These are phyloP conservation scores for Elgaria multicarinata DNA, from an alignment of 2,113 vertebrate genomes.

Conservation along the genomic window DNA sequence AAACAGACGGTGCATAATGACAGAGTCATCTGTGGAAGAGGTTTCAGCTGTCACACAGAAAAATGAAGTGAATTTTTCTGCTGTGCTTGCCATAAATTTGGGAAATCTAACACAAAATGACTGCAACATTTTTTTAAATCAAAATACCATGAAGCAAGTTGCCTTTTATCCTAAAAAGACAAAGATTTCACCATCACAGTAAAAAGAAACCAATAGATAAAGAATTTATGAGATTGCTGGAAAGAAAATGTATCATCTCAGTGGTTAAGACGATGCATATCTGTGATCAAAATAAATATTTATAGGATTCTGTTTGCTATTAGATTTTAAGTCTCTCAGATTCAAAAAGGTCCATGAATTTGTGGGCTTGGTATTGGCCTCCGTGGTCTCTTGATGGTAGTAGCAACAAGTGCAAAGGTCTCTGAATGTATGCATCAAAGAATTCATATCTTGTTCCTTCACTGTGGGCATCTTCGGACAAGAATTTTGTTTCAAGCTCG, in stretches of 20 bases:
- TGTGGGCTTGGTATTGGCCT: neutral
- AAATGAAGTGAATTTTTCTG: conserved; percentile 20
- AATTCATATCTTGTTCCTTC: neutral
- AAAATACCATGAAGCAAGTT: conserved; percentile 22
- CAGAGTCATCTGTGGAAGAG: conserved; percentile 25
- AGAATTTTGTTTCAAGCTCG: too few relatives aligned
- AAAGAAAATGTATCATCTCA: neutral
- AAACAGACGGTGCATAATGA: conserved; percentile 40
- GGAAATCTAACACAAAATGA: conserved; percentile 12
- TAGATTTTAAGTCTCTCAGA: neutral
- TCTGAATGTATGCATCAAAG: neutral
- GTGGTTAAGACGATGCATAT: neutral
- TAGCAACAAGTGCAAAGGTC: neutral
- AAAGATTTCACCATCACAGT: conserved; percentile 11
- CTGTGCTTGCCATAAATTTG: conserved; percentile 31
- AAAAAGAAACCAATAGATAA: neutral
- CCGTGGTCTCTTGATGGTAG: neutral
- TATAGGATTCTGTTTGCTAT: neutral
- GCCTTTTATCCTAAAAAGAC: conserved; percentile 10
- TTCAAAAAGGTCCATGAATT: neutral
- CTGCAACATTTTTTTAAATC: conserved; percentile 12
- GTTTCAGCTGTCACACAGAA: conserved; percentile 24
- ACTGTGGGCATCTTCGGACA: too few relatives aligned
- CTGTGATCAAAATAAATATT: neutral
- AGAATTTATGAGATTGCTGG: neutral